A percentile compares a stretch with the other conserved stretches of the same genome.
phyloP scores from a whole-genome alignment of 2,888 invertebrate genomes.

The Pyrrhosoma nymphula region DNA sequence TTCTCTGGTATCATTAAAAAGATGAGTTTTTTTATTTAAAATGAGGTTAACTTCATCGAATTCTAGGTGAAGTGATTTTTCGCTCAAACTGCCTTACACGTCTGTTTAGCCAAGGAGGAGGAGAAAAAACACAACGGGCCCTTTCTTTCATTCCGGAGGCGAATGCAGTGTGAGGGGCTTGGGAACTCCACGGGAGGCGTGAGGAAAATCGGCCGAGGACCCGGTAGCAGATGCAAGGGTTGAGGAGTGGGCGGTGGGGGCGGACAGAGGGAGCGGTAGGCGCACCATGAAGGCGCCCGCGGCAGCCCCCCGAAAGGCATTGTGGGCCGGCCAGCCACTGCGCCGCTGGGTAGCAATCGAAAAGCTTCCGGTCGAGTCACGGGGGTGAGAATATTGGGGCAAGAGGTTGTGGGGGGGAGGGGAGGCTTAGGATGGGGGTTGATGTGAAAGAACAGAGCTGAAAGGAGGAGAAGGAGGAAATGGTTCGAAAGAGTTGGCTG shows the following conservation, averaged over 20 bases:
- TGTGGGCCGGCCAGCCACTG: background rate
- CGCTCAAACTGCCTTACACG: too few relatives aligned
- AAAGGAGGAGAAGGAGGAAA: background rate
- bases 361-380: conserved; percentile 25
- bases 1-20: too few relatives aligned
- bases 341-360: conserved; percentile 12
- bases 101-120: too few relatives aligned
- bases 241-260: background rate
- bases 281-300: background rate
- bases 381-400: background rate
- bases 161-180: background rate
- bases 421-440: background rate
- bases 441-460: background rate
- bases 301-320: background rate
- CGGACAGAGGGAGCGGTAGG: background rate
- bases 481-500: background rate
- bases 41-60: too few relatives aligned
- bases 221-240: background rate
- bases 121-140: background rate
- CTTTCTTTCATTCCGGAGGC: background rate
- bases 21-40: too few relatives aligned
- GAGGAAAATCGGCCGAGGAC: background rate
- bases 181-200: background rate
- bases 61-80: too few relatives aligned
- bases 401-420: too few relatives aligned